phyloP scores from a whole-genome alignment of 2,113 vertebrate species.

The Sylvia atricapilla region DNA sequence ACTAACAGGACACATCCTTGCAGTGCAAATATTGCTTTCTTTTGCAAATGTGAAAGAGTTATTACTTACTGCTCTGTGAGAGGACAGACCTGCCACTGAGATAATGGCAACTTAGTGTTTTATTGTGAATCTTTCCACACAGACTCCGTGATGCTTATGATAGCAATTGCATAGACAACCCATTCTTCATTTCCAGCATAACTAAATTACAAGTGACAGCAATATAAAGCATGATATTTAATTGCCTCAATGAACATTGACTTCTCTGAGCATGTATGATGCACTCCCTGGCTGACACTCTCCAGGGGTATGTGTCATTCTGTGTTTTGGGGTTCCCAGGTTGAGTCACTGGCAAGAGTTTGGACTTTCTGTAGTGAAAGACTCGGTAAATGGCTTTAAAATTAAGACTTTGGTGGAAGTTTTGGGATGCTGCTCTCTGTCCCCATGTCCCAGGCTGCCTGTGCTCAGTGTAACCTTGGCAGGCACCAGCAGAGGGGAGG shows the following conservation, averaged over 20 bases:
- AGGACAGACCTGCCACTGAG: conserved; percentile 10
- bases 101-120: conserved; percentile 47
- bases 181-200: conserved; percentile 50
- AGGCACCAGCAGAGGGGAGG: not conserved
- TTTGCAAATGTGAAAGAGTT: conserved; percentile 49
- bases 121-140: conserved; percentile 6
- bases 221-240: conserved; percentile 50
- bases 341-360: not conserved
- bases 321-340: not conserved
- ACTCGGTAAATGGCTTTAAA: not conserved
- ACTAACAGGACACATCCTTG: conserved; percentile 46
- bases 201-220: conserved; percentile 56
- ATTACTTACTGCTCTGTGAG: conserved; percentile 23
- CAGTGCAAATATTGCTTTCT: conserved; percentile 37
- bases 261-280: not conserved
- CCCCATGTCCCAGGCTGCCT: not conserved
- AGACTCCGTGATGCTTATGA: conserved; percentile 8
- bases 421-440: not conserved
- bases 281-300: not conserved
- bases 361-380: not conserved
- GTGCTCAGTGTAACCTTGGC: not conserved
- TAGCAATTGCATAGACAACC: conserved; percentile 30
- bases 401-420: not conserved
- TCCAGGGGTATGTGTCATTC: not conserved
- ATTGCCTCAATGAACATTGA: conserved; percentile 35